Base-by-base conservation (phyloP, 2,797 vertebrate species). In the Helostoma temminkii region DNA sequence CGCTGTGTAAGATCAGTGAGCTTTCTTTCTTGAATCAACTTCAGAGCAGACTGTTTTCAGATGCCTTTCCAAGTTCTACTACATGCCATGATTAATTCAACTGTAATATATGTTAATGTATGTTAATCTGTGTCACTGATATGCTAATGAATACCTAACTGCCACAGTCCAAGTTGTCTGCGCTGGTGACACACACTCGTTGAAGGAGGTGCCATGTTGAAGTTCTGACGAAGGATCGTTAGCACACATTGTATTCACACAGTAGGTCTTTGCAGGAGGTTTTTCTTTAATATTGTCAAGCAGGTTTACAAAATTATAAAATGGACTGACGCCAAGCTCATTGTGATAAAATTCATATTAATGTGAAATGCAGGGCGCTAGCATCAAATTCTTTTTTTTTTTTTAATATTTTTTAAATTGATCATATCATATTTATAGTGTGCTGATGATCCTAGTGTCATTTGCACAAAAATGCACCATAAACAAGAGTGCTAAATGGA, bases 101-200 rank as follows among this genome's bases (percentile, higher is more conserved):
- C 68, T 16, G 34, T 92, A 94, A 93, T 93, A 69, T 93, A 94
- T 94, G 93, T 89, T 91, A 94, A 93, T 94, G 55, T 93, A 94
- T 93, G 92, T 86, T 94, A 94, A 94, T 94, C 93, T 93, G 84
- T 92, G 90, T 91, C 90, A 93, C 89, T 92, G 91, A 92, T 91
- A 94, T 94, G 93, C 87, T 93, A 93, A 94, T 92, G 84, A 93
- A 90, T 71, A 91, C 89, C 89, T 80, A 86, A 91, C 91, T 91
- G 89, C 82, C 84, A 90, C 84, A 91, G 87, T 90, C 86, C 84
- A 84, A 88, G 85, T 79, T 84, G 85, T 91, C 81, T 61, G 55
- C 69, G 78, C 77, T 65, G 65, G 86, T 64, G 84, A 78, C 74
- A 74, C 76, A 76, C 76, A 67, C 25, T 80, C 82, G 55, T 78